Evolutionary conservation across 2,113 vertebrate genomes (phyloP).

Genomic region (Perognathus longimembris): DNA sequence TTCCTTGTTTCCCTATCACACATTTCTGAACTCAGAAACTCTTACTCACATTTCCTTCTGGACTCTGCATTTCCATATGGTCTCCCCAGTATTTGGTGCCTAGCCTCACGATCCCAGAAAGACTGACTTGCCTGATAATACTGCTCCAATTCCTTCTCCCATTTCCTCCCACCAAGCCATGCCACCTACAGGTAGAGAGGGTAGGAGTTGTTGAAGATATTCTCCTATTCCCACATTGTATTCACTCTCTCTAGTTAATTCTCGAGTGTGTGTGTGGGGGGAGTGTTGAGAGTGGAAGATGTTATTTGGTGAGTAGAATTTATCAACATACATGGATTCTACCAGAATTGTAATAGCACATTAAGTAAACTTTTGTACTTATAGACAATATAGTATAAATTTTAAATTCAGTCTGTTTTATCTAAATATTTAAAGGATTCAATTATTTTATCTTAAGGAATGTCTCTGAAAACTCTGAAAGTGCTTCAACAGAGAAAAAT

Average conservation of each 20-base stretch:
- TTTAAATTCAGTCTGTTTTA: background rate
- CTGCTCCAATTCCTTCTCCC: background rate
- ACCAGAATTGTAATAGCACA: background rate
- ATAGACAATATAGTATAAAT: too few species aligned
- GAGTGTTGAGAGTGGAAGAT: too few species aligned
- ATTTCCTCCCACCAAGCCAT: background rate
- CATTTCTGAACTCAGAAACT: background rate
- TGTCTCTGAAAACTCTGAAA: background rate
- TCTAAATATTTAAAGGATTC: conserved; percentile 11
- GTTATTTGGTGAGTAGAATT: background rate
- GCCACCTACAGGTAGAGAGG: background rate
- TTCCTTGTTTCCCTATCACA: background rate
- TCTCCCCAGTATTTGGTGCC: background rate
- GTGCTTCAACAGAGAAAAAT: background rate
- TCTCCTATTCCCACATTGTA: background rate
- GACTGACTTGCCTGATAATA: background rate
- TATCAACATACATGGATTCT: background rate
- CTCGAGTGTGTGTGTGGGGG: too few species aligned
- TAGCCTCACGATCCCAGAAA: background rate
- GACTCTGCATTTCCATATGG: background rate
- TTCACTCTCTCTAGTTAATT: background rate
- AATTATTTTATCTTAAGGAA: conserved; percentile 24
- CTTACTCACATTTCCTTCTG: background rate
- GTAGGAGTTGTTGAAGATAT: background rate
- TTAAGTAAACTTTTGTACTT: background rate